Conservation (phyloP, 2,113 vertebrate genomes). For the Pyrgilauda ruficollis region DNA sequence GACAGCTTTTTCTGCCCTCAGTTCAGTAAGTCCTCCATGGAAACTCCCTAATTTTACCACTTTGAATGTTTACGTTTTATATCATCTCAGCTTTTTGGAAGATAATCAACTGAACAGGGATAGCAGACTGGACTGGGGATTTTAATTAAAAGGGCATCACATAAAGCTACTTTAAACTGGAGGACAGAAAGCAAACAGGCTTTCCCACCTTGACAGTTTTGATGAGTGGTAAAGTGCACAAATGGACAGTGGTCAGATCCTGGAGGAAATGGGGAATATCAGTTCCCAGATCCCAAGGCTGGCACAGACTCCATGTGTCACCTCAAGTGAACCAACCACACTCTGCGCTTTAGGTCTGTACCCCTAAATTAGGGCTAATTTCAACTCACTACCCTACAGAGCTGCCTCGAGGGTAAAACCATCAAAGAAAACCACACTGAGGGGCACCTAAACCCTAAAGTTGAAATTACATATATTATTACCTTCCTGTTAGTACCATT, state of each 20-base stretch:
- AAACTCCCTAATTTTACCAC: background rate
- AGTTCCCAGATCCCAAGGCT: background rate
- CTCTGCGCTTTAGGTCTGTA: background rate
- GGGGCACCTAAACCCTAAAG: background rate
- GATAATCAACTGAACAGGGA: background rate
- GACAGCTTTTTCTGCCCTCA: background rate
- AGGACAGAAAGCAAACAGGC: background rate
- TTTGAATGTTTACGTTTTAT: background rate
- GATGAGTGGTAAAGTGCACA: background rate
- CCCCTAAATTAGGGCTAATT: background rate
- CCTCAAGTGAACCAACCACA: background rate
- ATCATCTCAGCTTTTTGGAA: background rate
- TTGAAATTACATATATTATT: background rate
- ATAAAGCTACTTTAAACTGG: background rate
- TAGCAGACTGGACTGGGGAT: background rate
- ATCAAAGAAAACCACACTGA: background rate
- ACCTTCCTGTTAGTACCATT: background rate
- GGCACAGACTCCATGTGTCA: rapidly evolving
- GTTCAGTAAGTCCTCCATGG: too few relatives aligned
- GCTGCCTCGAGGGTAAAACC: background rate
- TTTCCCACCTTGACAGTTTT: background rate
- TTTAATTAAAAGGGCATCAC: background rate
- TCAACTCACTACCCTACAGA: background rate
- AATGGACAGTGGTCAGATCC: background rate
- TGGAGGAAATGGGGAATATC: background rate